These are phyloP conservation scores for Rhinella marina DNA, from an alignment of 2,797 vertebrate genomes.

Conservation along the genomic window DNA sequence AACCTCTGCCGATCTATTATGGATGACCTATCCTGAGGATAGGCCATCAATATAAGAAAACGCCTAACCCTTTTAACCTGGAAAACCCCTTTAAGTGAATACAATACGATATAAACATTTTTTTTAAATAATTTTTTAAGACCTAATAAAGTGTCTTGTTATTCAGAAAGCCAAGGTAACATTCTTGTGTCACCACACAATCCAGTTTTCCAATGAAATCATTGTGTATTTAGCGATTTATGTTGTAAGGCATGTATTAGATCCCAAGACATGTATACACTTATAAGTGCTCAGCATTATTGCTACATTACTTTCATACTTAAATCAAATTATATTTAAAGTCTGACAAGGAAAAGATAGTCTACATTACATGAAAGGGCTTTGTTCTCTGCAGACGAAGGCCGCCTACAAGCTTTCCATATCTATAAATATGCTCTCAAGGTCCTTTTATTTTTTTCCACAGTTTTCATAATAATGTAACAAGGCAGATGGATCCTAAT, in stretches of 20 bases:
- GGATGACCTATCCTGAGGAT: too few relatives aligned
- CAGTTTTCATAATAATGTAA: slow-evolving; percentile 39
- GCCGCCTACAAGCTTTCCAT: slow-evolving; percentile 25
- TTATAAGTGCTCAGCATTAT: slow-evolving; percentile 28
- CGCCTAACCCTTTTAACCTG: too few relatives aligned
- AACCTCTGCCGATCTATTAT: too few relatives aligned
- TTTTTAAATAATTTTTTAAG: too few relatives aligned
- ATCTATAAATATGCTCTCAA: slow-evolving; percentile 47
- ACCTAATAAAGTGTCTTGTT: neutral
- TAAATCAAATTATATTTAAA: slow-evolving; percentile 49
- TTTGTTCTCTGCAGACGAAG: slow-evolving; percentile 39
- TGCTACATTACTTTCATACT: slow-evolving; percentile 35
- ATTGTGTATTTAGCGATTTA: slow-evolving; percentile 14
- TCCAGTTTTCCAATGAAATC: slow-evolving; percentile 25
- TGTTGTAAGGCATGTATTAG: slow-evolving; percentile 27
- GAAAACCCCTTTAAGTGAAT: too few relatives aligned
- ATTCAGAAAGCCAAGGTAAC: neutral
- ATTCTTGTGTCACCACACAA: slow-evolving; percentile 4
- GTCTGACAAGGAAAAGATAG: slow-evolving; percentile 31
- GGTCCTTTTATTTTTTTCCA: slow-evolving; percentile 30
- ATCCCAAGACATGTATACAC: slow-evolving; percentile 34
- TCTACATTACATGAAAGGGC: slow-evolving; percentile 36
- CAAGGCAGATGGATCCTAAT: slow-evolving; percentile 53
- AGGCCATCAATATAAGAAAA: too few relatives aligned
- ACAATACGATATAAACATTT: too few relatives aligned